Evolutionary conservation across 2,888 invertebrate genomes (phyloP).

Genomic region (Stramonita haemastoma): DNA sequence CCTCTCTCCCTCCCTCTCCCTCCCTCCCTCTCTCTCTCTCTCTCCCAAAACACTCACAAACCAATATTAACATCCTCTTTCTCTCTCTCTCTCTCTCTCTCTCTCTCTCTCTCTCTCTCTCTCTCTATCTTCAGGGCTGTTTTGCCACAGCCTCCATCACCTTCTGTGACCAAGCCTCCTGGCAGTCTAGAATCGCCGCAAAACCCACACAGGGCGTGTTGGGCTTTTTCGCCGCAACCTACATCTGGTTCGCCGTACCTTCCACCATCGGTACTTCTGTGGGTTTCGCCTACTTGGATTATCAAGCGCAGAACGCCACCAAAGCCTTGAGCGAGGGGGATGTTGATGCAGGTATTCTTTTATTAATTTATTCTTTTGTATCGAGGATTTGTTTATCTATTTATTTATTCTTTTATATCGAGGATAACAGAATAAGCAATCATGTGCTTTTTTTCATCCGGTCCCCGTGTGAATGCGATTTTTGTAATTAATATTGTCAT

Average conservation of each 20-base stretch:
- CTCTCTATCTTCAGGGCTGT: constrained; percentile 54
- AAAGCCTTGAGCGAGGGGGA: constrained; percentile 52
- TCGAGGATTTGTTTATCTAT: too few species aligned
- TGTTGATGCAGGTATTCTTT: constrained; percentile 66
- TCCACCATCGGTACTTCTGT: constrained; percentile 69
- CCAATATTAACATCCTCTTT: neutral
- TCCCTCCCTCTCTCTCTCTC: neutral
- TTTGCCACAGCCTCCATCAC: constrained; percentile 64
- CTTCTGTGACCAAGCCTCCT: constrained; percentile 70
- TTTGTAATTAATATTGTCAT: too few species aligned
- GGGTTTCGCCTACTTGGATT: constrained; percentile 69
- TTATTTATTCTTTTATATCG: too few species aligned
- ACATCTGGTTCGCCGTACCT: constrained; percentile 73
- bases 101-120: too few species aligned
- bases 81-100: too few species aligned
- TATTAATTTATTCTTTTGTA: too few species aligned
- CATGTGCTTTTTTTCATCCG: too few species aligned
- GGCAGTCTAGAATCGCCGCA: constrained; percentile 75
- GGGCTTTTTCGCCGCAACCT: constrained; percentile 71
- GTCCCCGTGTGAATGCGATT: too few species aligned
- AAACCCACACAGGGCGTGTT: constrained; percentile 71
- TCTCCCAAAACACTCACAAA: neutral
- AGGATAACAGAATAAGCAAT: too few species aligned
- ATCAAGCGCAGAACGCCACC: constrained; percentile 55
- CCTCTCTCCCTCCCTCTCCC: neutral